Percentiles rank a stretch among this genome's conserved stretches.
These are phyloP conservation scores for Listronotus oregonensis DNA, from an alignment of 1,140 invertebrate genomes.

Conservation along the genomic window DNA sequence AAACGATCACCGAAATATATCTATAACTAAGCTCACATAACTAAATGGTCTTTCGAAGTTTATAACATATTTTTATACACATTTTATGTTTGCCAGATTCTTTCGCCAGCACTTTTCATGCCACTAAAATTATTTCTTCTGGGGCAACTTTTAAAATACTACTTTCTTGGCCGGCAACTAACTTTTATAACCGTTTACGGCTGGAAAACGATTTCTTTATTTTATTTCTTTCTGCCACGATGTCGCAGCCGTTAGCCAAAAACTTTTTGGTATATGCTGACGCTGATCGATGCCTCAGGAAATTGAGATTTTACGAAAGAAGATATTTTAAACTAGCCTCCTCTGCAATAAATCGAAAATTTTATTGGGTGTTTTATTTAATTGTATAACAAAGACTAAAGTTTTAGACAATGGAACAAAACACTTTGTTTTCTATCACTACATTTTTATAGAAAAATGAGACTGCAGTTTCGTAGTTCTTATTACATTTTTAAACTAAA, in stretches of 20 bases:
- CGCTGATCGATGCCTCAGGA: slow-evolving; percentile 13
- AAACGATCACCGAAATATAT: no score
- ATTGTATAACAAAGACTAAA: no score
- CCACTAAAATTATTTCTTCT: slow-evolving; percentile 2
- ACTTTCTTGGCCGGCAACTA: neutral
- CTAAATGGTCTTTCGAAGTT: no score
- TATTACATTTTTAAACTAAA: no score
- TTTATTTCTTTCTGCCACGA: slow-evolving; percentile 9
- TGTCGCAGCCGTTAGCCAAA: slow-evolving; percentile 14
- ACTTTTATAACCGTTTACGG: slow-evolving; percentile 23
- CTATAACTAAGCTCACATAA: no score
- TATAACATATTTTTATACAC: neutral
- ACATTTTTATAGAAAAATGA: no score
- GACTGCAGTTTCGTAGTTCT: no score
- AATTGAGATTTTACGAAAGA: slow-evolving; percentile 12
- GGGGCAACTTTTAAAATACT: slow-evolving; percentile 6
- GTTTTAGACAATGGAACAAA: no score
- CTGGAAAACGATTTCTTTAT: slow-evolving; percentile 5
- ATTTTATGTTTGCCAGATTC: neutral
- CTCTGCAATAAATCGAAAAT: neutral
- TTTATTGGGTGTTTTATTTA: neutral
- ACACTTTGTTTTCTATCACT: no score
- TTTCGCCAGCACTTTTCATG: neutral
- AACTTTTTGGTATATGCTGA: slow-evolving; percentile 2
- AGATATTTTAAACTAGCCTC: neutral